Conservation (phyloP, 1,140 invertebrate species). For the Bombus pyrosoma region DNA sequence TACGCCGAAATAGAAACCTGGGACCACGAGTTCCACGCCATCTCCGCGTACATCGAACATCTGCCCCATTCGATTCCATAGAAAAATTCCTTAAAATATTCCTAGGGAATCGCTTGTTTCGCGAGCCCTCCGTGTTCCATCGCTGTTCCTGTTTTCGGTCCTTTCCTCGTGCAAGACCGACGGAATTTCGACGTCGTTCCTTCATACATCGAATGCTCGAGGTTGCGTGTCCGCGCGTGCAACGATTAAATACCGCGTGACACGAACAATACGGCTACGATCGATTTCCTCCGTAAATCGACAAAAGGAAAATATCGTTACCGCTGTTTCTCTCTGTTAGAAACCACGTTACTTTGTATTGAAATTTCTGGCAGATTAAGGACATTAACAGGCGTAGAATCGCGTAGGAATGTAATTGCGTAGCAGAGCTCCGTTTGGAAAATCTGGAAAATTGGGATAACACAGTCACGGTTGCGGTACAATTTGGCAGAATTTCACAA, state of each 20-base stretch:
- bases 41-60: constrained; percentile 18
- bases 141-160: too few species aligned
- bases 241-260: too few species aligned
- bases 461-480: background rate
- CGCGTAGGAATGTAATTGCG: too few species aligned
- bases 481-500: constrained; percentile 30
- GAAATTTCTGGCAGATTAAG: background rate
- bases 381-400: background rate
- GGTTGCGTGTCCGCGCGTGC: too few species aligned
- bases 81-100: constrained; percentile 8
- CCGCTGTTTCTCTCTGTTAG: background rate
- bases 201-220: too few species aligned
- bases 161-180: too few species aligned
- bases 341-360: background rate
- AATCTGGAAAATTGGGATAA: constrained; percentile 27
- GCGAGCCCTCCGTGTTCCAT: too few species aligned
- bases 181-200: too few species aligned
- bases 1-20: constrained; percentile 74
- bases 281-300: too few species aligned
- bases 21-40: background rate
- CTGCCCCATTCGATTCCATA: background rate
- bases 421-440: background rate
- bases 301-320: too few species aligned
- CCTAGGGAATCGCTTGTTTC: background rate
- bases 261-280: too few species aligned